Base-by-base conservation (phyloP, 2,797 vertebrate genomes). In the Enteromius radiatus region DNA sequence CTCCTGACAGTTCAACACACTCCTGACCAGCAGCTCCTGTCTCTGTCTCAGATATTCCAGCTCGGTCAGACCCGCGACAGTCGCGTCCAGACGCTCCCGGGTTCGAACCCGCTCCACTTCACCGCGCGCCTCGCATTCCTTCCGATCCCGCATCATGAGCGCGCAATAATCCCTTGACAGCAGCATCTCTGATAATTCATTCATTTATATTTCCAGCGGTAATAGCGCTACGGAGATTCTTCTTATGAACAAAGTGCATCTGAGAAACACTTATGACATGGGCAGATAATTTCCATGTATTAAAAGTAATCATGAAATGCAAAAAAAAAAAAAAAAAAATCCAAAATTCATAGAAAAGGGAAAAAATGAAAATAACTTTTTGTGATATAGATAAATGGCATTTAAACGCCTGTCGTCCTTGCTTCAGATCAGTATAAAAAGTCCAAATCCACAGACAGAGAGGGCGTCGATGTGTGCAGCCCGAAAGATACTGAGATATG, bases 31-130 rank as follows among this genome's bases (percentile, higher is more conserved):
- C 87, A 92, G 89, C 91, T 96, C 95, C 90, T 98, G 97, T 78
- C 96, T 93, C 88, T 93, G 94, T 81, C 96, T 92, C 90, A 97
- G 92, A 86, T 93, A 92, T n/a, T 95, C 94, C 94, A 98, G 93
- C 92, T 98, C 97, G n/a, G 91, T 94, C 85, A 98, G 91, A 3
- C 96, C 96, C 56, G 95, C 96, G 86, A 95, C 91, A 36, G 95
- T 93, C 89, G 95, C 96, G 84, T 96, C 96, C 91, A 97, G 92
- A 76, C 97, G 92, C 90, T 97, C 96, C 65, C 96, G 93, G 74
- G 95, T 93, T 78, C 95, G 92, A 89, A 91, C 92, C 76, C 95
- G 91, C 86, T 95, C 94, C 85, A 82, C 38, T 28, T 89, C 88
- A 11, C 76, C 88, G 73, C 91, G 89, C 64, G 56, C 68, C 47